Evolutionary conservation across 2,797 vertebrate genomes (phyloP).

Genomic region (Simalia tracyae): DNA sequence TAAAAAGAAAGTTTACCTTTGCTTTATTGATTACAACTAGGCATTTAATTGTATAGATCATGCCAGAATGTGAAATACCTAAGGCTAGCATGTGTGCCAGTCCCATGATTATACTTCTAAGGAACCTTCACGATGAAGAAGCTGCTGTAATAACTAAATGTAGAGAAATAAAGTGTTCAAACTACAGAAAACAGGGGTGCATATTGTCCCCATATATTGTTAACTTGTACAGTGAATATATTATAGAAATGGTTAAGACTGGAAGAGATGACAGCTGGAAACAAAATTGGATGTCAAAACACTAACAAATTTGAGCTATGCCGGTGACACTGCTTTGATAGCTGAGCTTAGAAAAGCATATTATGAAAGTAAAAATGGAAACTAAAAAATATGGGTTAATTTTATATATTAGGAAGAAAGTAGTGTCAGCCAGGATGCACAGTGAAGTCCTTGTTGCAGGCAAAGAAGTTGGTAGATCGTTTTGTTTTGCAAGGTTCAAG

Average conservation of each 20-base stretch:
- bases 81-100: no score
- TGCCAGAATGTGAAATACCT: not conserved
- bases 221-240: not conserved
- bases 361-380: not conserved
- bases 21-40: not conserved
- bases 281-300: not conserved
- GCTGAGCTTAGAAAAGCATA: not conserved
- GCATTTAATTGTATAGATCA: not conserved
- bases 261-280: not conserved
- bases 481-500: not conserved
- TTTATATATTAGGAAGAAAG: not conserved
- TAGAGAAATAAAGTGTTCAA: not conserved
- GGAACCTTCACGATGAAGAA: not conserved
- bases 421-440: not conserved
- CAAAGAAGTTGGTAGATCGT: not conserved
- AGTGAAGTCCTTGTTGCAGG: not conserved
- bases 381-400: not conserved
- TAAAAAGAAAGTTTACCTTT: not conserved
- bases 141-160: not conserved
- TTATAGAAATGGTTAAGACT: not conserved
- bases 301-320: not conserved
- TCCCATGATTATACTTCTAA: not conserved
- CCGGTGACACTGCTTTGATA: not conserved
- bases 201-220: not conserved
- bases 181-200: not conserved